phyloP scores from a whole-genome alignment of 2,797 vertebrate genomes.

The Acipenser oxyrinchus region DNA sequence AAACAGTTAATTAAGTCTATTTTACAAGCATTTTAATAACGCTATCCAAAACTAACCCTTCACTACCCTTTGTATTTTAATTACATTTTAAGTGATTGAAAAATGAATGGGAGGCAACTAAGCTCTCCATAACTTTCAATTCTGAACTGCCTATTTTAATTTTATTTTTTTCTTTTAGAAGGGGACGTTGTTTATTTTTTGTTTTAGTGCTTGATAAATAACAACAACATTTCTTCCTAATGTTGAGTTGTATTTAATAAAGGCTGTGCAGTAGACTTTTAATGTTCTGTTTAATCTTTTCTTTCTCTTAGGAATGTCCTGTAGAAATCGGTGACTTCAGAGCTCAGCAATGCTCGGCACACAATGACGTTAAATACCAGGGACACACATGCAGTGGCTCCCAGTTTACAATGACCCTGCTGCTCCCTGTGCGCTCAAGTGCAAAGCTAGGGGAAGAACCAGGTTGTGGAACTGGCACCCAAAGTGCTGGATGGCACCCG shows the following conservation, averaged over 20 bases:
- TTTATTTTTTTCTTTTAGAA: too few species aligned
- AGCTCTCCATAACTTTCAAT: too few species aligned
- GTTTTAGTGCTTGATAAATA: background rate
- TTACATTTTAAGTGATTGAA: too few species aligned
- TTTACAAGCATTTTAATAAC: too few species aligned
- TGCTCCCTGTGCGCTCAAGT: conserved; percentile 73
- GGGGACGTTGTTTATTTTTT: background rate
- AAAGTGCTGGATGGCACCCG: conserved; percentile 89
- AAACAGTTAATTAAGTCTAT: too few species aligned
- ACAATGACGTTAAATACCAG: conserved; percentile 84
- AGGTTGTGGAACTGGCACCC: conserved; percentile 80
- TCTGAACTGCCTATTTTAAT: too few species aligned
- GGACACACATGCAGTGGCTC: conserved; percentile 75
- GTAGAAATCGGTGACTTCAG: conserved; percentile 79
- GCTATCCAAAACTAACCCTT: too few species aligned
- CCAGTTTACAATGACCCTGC: conserved; percentile 66
- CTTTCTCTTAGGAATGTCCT: conserved; percentile 70
- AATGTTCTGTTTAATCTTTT: background rate
- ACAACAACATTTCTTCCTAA: too few species aligned
- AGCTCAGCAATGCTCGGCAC: conserved; percentile 86
- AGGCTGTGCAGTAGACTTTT: background rate
- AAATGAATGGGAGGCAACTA: too few species aligned
- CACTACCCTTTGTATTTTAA: too few species aligned
- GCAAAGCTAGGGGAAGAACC: conserved; percentile 63
- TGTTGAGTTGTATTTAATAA: too few species aligned